phyloP scores from a whole-genome alignment of 2,113 vertebrate genomes.

The Chrysochloris asiatica region DNA sequence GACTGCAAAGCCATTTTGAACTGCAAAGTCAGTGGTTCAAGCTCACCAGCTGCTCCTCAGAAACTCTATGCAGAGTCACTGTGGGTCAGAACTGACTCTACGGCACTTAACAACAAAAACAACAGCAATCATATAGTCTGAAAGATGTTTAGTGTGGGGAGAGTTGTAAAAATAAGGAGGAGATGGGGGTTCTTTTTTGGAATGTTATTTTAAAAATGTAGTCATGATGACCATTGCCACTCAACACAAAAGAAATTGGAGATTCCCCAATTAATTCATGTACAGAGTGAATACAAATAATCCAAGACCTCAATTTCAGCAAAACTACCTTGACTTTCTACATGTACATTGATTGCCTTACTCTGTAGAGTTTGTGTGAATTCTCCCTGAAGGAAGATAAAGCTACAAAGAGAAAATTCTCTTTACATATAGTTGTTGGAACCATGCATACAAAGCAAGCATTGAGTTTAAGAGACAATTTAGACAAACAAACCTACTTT shows the following conservation, averaged over 20 bases:
- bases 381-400: neutral
- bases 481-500: neutral
- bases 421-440: neutral
- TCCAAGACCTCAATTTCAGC: neutral
- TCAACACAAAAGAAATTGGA: neutral
- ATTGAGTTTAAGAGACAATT: neutral
- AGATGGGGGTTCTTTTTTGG: neutral
- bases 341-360: neutral
- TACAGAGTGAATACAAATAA: neutral
- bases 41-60: too few relatives aligned
- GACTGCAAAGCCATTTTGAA: too few relatives aligned
- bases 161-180: neutral
- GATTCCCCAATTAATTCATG: neutral
- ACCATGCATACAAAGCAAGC: neutral
- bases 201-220: slow-evolving; percentile 44
- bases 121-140: slow-evolving; percentile 64
- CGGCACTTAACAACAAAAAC: too few relatives aligned
- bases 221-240: neutral
- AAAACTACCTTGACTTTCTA: neutral
- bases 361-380: neutral
- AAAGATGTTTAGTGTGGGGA: slow-evolving; percentile 31
- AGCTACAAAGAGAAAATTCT: neutral
- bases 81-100: too few relatives aligned
- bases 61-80: too few relatives aligned
- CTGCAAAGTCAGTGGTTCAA: too few relatives aligned